Evolutionary conservation across 2,113 vertebrate species (phyloP).

Genomic region (Uropsilus gracilis): DNA sequence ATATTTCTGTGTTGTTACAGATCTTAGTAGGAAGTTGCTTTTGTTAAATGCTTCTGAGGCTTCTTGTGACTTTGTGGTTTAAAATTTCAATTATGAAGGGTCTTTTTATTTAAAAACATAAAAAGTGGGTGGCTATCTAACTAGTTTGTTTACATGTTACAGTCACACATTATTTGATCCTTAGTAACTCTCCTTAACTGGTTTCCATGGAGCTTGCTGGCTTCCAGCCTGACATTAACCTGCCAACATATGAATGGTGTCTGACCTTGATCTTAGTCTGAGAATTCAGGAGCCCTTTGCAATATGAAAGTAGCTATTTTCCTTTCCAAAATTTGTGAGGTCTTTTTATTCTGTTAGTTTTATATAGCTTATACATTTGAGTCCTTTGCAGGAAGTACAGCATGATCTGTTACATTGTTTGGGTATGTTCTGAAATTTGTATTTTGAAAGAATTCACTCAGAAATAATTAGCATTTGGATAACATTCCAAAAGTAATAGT

Average conservation of each 20-base stretch:
- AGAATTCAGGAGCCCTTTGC: background rate
- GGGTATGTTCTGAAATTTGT: background rate
- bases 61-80: background rate
- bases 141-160: constrained; percentile 17
- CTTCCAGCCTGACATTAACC: constrained; percentile 54
- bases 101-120: constrained; percentile 37
- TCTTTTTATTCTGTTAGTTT: constrained; percentile 28
- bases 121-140: background rate
- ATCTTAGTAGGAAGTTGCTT: background rate
- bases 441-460: background rate
- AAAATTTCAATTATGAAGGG: background rate
- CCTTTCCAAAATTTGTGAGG: background rate
- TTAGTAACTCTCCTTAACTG: constrained; percentile 36
- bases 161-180: constrained; percentile 49
- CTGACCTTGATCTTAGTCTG: constrained; percentile 59
- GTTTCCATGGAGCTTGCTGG: constrained; percentile 63
- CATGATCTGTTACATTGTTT: background rate
- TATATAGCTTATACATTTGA: background rate
- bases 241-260: constrained; percentile 28
- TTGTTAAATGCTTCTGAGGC: background rate
- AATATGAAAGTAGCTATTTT: constrained; percentile 43
- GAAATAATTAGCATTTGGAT: background rate
- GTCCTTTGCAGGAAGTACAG: background rate
- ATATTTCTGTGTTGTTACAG: background rate
- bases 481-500: background rate